Conservation (phyloP, 2,113 vertebrate genomes). For the Scomber japonicus region DNA sequence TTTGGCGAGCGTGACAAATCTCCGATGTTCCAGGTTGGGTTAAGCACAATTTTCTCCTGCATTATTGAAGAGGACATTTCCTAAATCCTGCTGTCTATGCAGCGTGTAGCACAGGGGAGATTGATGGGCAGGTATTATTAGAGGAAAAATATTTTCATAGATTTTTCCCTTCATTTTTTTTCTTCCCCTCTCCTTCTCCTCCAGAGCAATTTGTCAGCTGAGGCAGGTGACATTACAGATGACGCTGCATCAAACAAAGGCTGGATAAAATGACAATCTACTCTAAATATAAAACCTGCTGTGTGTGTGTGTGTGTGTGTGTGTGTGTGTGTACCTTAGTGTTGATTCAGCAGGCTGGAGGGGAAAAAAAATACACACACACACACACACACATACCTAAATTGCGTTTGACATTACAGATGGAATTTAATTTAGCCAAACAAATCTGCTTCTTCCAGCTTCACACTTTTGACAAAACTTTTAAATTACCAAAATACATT, state of each 20-base stretch:
- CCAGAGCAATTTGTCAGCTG: conserved; percentile 49
- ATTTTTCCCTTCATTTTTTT: conserved; percentile 13
- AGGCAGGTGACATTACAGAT: conserved; percentile 48
- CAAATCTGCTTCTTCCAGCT: conserved; percentile 28
- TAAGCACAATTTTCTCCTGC: conserved; percentile 42
- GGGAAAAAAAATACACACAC: conserved; percentile 5
- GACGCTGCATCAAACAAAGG: conserved; percentile 39
- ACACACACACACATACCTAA: background rate
- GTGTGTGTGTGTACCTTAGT: background rate
- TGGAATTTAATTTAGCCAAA: conserved; percentile 38
- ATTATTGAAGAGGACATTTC: conserved; percentile 63
- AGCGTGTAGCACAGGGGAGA: conserved; percentile 23
- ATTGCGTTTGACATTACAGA: conserved; percentile 34
- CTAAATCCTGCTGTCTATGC: conserved; percentile 46
- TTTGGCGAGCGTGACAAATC: conserved; percentile 41
- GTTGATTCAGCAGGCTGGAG: conserved; percentile 16
- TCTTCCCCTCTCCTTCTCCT: background rate
- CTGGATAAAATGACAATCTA: conserved; percentile 34
- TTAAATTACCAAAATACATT: conserved; percentile 52
- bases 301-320: background rate
- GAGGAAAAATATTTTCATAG: conserved; percentile 48
- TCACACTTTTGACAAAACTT: conserved; percentile 33
- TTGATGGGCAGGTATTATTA: conserved; percentile 49
- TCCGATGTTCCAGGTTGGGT: conserved; percentile 24
- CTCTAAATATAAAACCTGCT: background rate